Evolutionary conservation across 1,140 invertebrate genomes (phyloP).

Genomic region (Lithobius niger): DNA sequence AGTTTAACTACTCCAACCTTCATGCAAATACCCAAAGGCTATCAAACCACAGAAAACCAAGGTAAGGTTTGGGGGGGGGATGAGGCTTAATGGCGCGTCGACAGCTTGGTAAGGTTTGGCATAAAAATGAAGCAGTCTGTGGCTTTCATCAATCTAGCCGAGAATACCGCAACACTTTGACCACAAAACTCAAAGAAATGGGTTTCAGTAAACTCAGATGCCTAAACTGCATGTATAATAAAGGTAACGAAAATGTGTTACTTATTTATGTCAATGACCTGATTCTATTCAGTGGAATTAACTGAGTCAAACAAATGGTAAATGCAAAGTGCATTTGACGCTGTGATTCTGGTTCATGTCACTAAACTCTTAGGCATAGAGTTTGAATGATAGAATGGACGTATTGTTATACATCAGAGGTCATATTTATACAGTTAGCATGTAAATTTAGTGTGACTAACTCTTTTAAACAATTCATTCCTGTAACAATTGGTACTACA

Average conservation of each 20-base stretch:
- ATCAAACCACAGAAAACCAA: too few relatives aligned
- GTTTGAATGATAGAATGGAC: neutral
- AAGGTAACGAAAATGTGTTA: neutral
- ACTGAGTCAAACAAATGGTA: neutral
- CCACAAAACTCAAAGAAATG: too few relatives aligned
- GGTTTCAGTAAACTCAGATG: neutral
- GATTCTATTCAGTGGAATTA: neutral
- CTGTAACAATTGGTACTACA: too few relatives aligned
- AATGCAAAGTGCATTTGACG: neutral
- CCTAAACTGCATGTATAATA: neutral
- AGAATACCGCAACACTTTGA: neutral
- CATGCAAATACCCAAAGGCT: neutral
- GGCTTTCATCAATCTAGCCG: neutral
- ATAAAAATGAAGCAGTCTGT: neutral
- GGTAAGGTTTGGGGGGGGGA: too few relatives aligned
- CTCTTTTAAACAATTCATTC: too few relatives aligned
- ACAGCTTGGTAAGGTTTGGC: too few relatives aligned
- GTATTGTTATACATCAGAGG: too few relatives aligned
- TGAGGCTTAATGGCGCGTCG: too few relatives aligned
- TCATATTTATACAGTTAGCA: too few relatives aligned
- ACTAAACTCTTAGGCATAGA: neutral
- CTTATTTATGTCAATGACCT: neutral
- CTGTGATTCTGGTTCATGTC: neutral
- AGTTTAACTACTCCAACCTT: too few relatives aligned
- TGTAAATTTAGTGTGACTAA: too few relatives aligned